Base-by-base conservation (phyloP, 2,797 vertebrate genomes). In the Squalus acanthias region DNA sequence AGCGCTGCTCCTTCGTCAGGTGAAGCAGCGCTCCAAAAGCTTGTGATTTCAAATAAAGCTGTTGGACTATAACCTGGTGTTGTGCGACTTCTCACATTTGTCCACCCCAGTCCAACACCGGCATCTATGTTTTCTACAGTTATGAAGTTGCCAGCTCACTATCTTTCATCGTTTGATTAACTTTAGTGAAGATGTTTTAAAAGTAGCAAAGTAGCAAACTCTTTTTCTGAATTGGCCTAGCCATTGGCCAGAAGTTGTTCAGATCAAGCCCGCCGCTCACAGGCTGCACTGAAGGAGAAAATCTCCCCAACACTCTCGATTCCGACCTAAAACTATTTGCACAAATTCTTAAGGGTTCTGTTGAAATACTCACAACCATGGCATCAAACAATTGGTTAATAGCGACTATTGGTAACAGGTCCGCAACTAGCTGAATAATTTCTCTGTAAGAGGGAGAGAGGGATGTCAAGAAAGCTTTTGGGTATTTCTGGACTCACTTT, bases 371-470 rank as follows among this genome's bases (percentile, higher is more conserved):
- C 97, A 99, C 99, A 65, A 97, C 97, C 91, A 96, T 0, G 2
- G 98, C 98, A 96, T 99, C 99, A 22, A 99, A 97, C 0, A 99
- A 2, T 29, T 99, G 96, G 96, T 98, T 99, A 70, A 98, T 96
- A 5, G 98, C 93, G 0, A 98, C 99, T 88, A 99, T 91, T 0
- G 98, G 95, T 79, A 99, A 96, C 29, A 98, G 97, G 53, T 98
- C 97, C 0, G 97, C 97, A 96, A 98, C 98, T 95, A 98, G 97
- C 57, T 96, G 91, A n/a, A 98, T 96, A 53, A 99, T 98, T 96
- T 98, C 97, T 97, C 99, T 99, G 97, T 72, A 96, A 96, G 96
- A 97, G 33, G 70, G 96, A 79, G 76, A 96, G 76, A n/a, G 50
- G 8, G 9, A 17, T 69, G 91, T 93, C 65, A 93, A 69, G 22